Percentiles rank a stretch among this genome's conserved stretches.
These are phyloP conservation scores for Hemicentrotus pulcherrimus DNA, from an alignment of 35 echinoderm and acorn worm species.

Conservation along the genomic window DNA sequence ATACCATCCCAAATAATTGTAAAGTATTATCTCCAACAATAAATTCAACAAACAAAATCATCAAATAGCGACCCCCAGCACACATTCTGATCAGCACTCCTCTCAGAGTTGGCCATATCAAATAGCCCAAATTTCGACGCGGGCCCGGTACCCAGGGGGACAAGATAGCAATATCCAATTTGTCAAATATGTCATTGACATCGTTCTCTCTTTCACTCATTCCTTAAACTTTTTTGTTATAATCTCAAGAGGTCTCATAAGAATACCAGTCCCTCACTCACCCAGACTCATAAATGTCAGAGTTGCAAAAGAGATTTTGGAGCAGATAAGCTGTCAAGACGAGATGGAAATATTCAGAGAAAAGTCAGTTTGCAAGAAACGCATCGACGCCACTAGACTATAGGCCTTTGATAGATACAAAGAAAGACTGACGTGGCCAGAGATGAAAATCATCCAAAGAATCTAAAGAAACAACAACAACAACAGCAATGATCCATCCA, in stretches of 20 bases:
- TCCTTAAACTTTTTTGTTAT: background rate
- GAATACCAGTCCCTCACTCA: background rate
- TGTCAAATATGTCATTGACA: slow-evolving; percentile 18
- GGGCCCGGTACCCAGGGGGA: background rate
- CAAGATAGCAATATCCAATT: background rate
- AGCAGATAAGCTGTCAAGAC: background rate
- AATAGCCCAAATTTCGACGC: background rate
- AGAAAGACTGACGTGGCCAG: background rate
- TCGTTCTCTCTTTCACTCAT: slow-evolving; percentile 9
- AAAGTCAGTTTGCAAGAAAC: slow-evolving; percentile 4
- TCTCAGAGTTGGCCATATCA: background rate
- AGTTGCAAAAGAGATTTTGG: background rate
- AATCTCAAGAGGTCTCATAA: background rate
- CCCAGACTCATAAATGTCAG: background rate
- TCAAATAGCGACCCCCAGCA: background rate
- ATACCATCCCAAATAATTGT: background rate
- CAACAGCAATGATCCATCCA: background rate
- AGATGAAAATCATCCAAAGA: background rate
- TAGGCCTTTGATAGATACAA: background rate
- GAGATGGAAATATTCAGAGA: background rate
- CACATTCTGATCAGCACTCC: background rate
- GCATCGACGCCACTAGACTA: background rate
- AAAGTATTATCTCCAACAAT: background rate
- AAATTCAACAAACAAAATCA: background rate
- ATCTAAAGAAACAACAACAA: background rate